phyloP scores from a whole-genome alignment of 2,888 invertebrate species.

The Lysandra bellargus region DNA sequence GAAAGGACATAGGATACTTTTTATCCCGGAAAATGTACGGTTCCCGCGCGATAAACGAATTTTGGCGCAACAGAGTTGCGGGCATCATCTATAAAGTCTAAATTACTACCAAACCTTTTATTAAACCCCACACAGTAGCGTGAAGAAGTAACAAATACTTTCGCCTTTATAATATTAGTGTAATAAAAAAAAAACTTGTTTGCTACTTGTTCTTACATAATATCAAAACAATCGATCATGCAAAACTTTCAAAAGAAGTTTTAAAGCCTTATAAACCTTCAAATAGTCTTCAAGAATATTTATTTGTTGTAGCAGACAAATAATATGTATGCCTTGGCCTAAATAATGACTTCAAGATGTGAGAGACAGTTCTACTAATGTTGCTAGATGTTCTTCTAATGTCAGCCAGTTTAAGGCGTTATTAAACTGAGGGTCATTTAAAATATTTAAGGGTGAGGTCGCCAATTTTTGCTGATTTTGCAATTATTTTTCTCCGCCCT shows the following conservation, averaged over 20 bases:
- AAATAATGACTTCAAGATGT: not conserved
- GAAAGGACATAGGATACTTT: too few species aligned
- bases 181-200: not conserved
- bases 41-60: too few species aligned
- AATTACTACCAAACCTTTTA: too few species aligned
- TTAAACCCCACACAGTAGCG: not conserved
- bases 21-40: too few species aligned
- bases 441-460: too few species aligned
- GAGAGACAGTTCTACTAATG: not conserved
- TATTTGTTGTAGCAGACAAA: not conserved
- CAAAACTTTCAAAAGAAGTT: not conserved
- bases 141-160: not conserved
- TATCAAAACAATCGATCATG: slow-evolving; percentile 1
- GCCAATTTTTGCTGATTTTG: too few species aligned
- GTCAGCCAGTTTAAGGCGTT: too few species aligned
- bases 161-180: not conserved
- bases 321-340: not conserved
- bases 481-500: too few species aligned
- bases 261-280: not conserved
- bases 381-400: not conserved
- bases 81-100: too few species aligned
- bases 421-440: too few species aligned
- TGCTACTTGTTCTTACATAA: not conserved
- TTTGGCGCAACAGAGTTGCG: too few species aligned
- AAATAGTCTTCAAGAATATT: not conserved